These are phyloP conservation scores for Heliconius nattereri DNA, from an alignment of 1,140 invertebrate genomes.

Conservation along the genomic window DNA sequence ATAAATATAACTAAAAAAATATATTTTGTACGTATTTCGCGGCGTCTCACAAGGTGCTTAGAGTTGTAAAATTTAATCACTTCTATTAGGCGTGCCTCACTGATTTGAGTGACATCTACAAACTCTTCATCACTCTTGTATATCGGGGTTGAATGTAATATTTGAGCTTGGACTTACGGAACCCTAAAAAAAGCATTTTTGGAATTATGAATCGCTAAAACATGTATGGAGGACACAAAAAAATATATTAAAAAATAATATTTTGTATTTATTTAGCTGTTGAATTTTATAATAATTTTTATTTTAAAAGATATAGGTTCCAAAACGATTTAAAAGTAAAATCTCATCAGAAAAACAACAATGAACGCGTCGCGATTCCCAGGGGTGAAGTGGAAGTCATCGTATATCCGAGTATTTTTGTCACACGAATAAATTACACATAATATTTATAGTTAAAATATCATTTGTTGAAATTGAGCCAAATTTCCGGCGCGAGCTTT, in stretches of 20 bases:
- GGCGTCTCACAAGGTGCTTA: conserved; percentile 48
- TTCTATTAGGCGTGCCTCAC: conserved; percentile 59
- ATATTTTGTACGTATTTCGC: background rate
- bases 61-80: conserved; percentile 73
- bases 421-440: conserved; percentile 63
- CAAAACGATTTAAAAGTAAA: conserved; percentile 52
- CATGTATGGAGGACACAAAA: no score
- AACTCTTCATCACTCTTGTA: background rate
- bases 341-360: conserved; percentile 52
- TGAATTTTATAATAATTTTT: background rate
- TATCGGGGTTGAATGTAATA: background rate
- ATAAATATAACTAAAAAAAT: conserved; percentile 17
- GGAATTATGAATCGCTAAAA: no score
- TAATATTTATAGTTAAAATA: conserved; percentile 77
- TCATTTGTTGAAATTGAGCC: conserved; percentile 81
- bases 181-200: no score
- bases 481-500: conserved; percentile 77
- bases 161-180: background rate
- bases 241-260: no score
- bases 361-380: conserved; percentile 55
- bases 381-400: conserved; percentile 59
- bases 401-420: conserved; percentile 55
- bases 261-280: no score
- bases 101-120: conserved; percentile 60
- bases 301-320: background rate